Base-by-base conservation (phyloP, 1,140 invertebrate genomes). In the Caenorhabditis remanei region DNA sequence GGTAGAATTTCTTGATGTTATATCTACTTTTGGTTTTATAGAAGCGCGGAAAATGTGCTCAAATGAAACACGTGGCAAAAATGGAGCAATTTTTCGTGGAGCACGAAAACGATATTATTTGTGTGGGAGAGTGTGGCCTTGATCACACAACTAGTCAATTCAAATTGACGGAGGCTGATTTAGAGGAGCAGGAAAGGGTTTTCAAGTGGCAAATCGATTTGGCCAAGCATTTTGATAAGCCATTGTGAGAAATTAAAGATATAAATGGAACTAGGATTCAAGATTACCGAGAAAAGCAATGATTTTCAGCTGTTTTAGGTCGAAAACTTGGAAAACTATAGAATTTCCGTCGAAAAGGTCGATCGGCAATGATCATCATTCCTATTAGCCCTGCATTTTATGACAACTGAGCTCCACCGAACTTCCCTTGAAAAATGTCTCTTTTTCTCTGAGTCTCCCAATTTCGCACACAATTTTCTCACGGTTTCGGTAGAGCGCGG, bases 41-140 rank as follows among this genome's bases (percentile, higher is more conserved):
- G 85, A 85, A 85, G 46, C 46, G 85, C 8, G 50, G 67, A 65
- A 71, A 58, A 55, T 79, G 85, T 79, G 85, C 67, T 4, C 43
- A 48, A 24, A 55, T 55, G 67, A 58, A 85, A 19, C 65, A 85
- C 13, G 40, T 85, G 2, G 9, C 48, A 13, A 40, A 50, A 40
- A 24, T 85, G 46, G 85, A 85, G 19, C 63, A 67, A 4, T 61
- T 63, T 21, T 43, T 85, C 7, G 85, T 67, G 4, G 32, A 55
- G 8, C 67, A 75, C 16, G 63, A 85, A 53, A 8, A n/a, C 0
- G 53, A 85, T 48, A 79, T 85, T 48, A 67, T 65, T 46, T 85
- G 85, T 85, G 58, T 85, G 24, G 85, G 85, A 32, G 85, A 85
- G 61, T 50, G 63, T 53, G 85, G 85, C 48, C 21, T 85, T 13